phyloP scores from a whole-genome alignment of 1,140 invertebrate species.

The Panagrolaimus sp. region DNA sequence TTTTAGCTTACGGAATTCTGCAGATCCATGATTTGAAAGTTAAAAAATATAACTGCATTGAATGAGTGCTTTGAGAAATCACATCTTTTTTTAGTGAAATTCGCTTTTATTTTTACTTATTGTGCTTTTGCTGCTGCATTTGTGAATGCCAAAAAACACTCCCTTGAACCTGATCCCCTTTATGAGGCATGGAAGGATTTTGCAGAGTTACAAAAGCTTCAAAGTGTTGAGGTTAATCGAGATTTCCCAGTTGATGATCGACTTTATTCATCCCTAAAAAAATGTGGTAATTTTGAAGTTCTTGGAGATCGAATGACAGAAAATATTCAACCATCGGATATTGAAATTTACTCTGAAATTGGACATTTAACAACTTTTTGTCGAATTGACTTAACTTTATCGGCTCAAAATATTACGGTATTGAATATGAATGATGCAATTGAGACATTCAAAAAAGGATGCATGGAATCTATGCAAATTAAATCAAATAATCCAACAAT shows the following conservation, averaged over 20 bases:
- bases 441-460: neutral
- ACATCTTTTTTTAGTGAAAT: too few relatives aligned
- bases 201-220: neutral
- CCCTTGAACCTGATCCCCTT: neutral
- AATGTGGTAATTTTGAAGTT: conserved; percentile 10
- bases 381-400: conserved; percentile 14
- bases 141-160: too few relatives aligned
- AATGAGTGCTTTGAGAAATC: too few relatives aligned
- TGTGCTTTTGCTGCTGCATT: too few relatives aligned
- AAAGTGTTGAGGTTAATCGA: neutral
- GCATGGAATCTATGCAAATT: conserved; percentile 30
- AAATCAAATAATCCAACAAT: conserved; percentile 32
- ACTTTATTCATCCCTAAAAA: neutral
- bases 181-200: neutral
- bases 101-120: too few relatives aligned
- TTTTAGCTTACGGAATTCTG: too few relatives aligned
- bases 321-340: conserved; percentile 8
- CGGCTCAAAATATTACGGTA: neutral
- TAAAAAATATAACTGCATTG: too few relatives aligned
- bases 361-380: conserved; percentile 29
- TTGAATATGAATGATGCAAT: conserved; percentile 4
- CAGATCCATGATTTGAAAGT: too few relatives aligned
- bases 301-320: neutral
- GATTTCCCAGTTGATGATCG: conserved; percentile 10
- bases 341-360: conserved; percentile 35